These are phyloP conservation scores for Melopsittacus undulatus DNA, from an alignment of 2,797 vertebrate species.

Conservation along the genomic window DNA sequence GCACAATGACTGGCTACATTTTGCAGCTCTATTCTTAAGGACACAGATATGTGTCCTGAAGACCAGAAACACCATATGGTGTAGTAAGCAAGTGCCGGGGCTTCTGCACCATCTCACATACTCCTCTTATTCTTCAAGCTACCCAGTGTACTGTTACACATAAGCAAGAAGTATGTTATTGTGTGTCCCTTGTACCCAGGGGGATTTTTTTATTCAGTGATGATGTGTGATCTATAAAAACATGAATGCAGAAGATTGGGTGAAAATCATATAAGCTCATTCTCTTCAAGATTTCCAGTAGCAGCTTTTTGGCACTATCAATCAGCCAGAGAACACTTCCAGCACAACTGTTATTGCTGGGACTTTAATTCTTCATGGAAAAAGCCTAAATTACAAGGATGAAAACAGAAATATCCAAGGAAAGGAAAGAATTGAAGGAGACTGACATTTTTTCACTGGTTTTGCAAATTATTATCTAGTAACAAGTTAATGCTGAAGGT, in stretches of 20 bases:
- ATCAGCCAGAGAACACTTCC: not conserved
- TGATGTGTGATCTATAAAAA: not conserved
- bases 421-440: not conserved
- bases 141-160: not conserved
- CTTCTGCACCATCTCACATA: not conserved
- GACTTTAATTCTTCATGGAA: not conserved
- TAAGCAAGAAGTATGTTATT: not conserved
- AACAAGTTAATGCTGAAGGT: not conserved
- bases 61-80: constrained; percentile 45
- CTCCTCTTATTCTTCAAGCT: not conserved
- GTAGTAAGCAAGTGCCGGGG: not conserved
- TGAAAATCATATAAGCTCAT: not conserved
- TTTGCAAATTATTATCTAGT: not conserved
- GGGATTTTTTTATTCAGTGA: not conserved
- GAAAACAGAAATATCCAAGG: not conserved
- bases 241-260: not conserved
- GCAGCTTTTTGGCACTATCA: not conserved
- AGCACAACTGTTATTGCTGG: not conserved
- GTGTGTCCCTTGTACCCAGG: accelerated
- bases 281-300: not conserved
- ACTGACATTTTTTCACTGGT: not conserved
- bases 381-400: not conserved
- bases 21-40: not conserved
- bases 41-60: not conserved
- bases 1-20: constrained; percentile 1